These are phyloP conservation scores for Stenotaenia linearis DNA, from an alignment of 2,888 invertebrate genomes.

Conservation along the genomic window DNA sequence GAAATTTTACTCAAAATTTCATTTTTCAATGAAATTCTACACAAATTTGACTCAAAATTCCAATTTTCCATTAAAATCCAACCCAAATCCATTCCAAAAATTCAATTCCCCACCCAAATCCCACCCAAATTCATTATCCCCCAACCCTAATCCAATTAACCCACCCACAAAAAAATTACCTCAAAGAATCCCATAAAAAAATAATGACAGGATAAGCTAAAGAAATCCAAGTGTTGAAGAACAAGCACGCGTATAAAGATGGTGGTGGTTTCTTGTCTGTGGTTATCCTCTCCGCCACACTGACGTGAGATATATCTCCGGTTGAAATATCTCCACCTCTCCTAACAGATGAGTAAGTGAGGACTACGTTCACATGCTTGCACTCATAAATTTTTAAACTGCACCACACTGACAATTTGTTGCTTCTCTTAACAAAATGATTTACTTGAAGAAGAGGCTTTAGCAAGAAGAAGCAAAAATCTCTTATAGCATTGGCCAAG, in stretches of 20 bases:
- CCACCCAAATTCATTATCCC: too few relatives aligned
- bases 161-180: too few relatives aligned
- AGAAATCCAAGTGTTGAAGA: background rate
- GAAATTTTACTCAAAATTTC: too few relatives aligned
- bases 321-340: background rate
- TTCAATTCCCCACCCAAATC: too few relatives aligned
- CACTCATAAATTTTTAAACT: slow-evolving; percentile 16
- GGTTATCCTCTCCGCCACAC: background rate
- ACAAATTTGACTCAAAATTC: too few relatives aligned
- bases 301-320: background rate
- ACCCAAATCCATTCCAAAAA: too few relatives aligned
- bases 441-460: slow-evolving; percentile 1
- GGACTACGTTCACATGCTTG: slow-evolving; percentile 10
- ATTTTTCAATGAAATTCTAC: too few relatives aligned
- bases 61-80: too few relatives aligned
- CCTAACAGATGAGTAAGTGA: slow-evolving; percentile 16
- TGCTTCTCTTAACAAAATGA: slow-evolving; percentile 21
- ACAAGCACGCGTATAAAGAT: background rate
- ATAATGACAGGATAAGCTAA: background rate
- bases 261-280: background rate
- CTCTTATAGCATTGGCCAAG: background rate
- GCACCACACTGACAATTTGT: slow-evolving; percentile 19
- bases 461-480: background rate
- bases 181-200: too few relatives aligned
- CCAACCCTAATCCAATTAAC: too few relatives aligned